Evolutionary conservation across 2,797 vertebrate genomes (phyloP), one percentile per base, ranked within the genome.

Genomic region (Fundulus diaphanus): DNA sequence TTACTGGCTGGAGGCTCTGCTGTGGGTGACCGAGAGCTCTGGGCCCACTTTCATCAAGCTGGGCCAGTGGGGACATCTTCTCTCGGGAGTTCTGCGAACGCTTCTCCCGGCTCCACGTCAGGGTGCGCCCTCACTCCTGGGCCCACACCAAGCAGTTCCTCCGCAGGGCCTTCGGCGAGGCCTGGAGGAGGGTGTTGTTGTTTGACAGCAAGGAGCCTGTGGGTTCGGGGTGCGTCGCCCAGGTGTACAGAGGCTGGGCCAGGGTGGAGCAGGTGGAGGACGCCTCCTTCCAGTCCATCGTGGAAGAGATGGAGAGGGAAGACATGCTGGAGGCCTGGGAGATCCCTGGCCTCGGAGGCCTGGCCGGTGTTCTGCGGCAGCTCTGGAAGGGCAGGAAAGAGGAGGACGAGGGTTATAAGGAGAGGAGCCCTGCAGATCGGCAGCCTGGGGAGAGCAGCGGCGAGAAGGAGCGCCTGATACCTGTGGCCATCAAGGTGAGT

Each of bases 21-120:
- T 98, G 70, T 96, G 95, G 93, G 95, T 97, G 56, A 97, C 96
- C 0, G 97, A 98, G 85, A 94, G 96, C 0, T 97, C 97, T 0
- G 98, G 97, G 5, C 97, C 98, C 0, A 96, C 97, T 0, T 99
- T 96, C 63, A 94, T 99, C 77, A 99, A 99, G 77, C 92, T 99
- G 80, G 97, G 97, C 0, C 98, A 99, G 87, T 99, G 98, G 98
- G 11, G 98, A 99, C 87, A 93, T 99, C 78, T 98, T 99, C 87
- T 96, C 97, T 0, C 93, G 87, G 65, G 96, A 96, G 61, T 98
- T 99, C 85, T 99, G 97, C 0, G 89, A 94, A 1, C 93, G 93
- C 67, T 98, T 99, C 84, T 96, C 97, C 63, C 94, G 91, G 89
- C 95, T 99, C 72, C 98, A 99, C 0, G 91, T 97, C 1, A 93